phyloP scores from a whole-genome alignment of 2,888 invertebrate species.

The Nephrotoma flavescens region DNA sequence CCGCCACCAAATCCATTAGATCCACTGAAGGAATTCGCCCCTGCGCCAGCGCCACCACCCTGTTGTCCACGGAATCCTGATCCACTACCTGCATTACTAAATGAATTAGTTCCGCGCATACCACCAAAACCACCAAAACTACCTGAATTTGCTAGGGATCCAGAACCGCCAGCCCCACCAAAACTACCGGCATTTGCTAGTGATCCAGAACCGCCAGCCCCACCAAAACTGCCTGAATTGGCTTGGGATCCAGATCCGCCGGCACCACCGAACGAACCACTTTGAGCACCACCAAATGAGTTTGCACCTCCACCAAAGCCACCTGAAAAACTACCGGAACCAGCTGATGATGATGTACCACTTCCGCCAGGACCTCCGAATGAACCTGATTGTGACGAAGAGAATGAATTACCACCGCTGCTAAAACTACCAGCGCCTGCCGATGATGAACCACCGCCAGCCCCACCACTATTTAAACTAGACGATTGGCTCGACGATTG shows the following conservation, averaged over 20 bases:
- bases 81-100: background rate
- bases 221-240: background rate
- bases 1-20: background rate
- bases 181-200: background rate
- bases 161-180: background rate
- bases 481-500: conserved; percentile 23
- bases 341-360: background rate
- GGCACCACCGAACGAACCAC: background rate
- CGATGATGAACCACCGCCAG: conserved; percentile 5
- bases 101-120: background rate
- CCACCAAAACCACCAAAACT: background rate
- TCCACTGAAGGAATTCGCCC: background rate
- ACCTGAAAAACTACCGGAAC: background rate
- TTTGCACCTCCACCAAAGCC: background rate
- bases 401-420: background rate
- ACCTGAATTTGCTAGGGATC: background rate
- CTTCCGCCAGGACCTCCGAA: background rate
- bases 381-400: background rate
- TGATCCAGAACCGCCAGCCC: background rate
- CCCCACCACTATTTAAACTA: background rate
- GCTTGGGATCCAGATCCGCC: background rate
- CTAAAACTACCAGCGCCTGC: background rate
- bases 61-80: background rate
- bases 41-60: background rate
- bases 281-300: background rate